Evolutionary conservation across 2,888 invertebrate species (phyloP).

Genomic region (Aporophyla lueneburgensis): DNA sequence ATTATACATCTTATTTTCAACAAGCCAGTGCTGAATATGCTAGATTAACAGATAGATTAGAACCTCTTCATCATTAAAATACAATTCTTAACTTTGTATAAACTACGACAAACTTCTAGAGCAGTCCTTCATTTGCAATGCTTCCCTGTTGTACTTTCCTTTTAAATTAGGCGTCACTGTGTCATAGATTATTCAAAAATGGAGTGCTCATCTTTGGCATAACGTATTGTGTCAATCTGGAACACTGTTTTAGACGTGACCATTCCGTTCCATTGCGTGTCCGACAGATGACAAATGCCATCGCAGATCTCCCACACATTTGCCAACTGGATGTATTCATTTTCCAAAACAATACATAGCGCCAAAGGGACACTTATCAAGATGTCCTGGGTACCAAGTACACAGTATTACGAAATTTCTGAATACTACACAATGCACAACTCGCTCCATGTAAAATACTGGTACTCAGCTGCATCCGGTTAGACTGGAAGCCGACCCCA

Average conservation of each 20-base stretch:
- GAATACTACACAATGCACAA: background rate
- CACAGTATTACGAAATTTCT: background rate
- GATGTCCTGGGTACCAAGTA: background rate
- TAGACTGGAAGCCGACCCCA: too few relatives aligned
- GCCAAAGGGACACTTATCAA: background rate
- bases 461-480: too few relatives aligned
- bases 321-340: background rate
- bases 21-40: slow-evolving; percentile 22
- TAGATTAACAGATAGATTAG: slow-evolving; percentile 34
- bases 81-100: slow-evolving; percentile 27
- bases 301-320: background rate
- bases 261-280: background rate
- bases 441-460: background rate
- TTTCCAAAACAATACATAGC: background rate
- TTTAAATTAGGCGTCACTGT: slow-evolving; percentile 20
- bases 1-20: slow-evolving; percentile 26
- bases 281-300: background rate
- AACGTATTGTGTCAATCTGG: background rate
- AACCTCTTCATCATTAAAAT: slow-evolving; percentile 47
- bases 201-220: slow-evolving; percentile 34
- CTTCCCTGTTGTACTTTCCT: slow-evolving; percentile 31
- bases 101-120: slow-evolving; percentile 40
- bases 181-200: slow-evolving; percentile 32
- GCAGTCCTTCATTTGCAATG: slow-evolving; percentile 41
- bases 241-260: background rate